Conservation (phyloP, 2,113 vertebrate genomes). For the Eclectus roratus region DNA sequence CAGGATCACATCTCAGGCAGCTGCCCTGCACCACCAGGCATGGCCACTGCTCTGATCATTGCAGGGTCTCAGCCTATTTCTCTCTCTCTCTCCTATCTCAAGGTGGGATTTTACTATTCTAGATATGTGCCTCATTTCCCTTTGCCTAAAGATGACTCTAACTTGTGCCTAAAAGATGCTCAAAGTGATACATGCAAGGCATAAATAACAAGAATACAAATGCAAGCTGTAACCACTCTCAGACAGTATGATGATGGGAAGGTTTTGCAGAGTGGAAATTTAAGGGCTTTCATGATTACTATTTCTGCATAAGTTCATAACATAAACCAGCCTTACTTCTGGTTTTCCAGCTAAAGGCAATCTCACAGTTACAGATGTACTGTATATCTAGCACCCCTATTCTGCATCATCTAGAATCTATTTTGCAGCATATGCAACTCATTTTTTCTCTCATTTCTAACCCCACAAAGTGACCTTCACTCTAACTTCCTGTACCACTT, state of each 20-base stretch:
- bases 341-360: neutral
- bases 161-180: neutral
- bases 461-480: neutral
- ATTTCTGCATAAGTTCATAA: neutral
- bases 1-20: constrained; percentile 20
- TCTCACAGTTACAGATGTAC: neutral
- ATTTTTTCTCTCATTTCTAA: neutral
- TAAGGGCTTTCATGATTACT: neutral
- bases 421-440: neutral
- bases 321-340: neutral
- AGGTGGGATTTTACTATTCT: neutral
- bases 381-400: neutral
- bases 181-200: neutral
- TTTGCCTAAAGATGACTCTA: neutral
- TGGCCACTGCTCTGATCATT: neutral
- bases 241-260: neutral
- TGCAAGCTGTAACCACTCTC: neutral
- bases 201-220: neutral
- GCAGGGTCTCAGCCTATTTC: neutral
- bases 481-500: neutral
- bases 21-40: neutral
- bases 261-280: neutral
- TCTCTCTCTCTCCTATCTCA: neutral
- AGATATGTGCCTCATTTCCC: constrained; percentile 9
- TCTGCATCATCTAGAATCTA: neutral